These are phyloP conservation scores for Cheilosia vulpina DNA, from an alignment of 2,888 invertebrate species.

Conservation along the genomic window DNA sequence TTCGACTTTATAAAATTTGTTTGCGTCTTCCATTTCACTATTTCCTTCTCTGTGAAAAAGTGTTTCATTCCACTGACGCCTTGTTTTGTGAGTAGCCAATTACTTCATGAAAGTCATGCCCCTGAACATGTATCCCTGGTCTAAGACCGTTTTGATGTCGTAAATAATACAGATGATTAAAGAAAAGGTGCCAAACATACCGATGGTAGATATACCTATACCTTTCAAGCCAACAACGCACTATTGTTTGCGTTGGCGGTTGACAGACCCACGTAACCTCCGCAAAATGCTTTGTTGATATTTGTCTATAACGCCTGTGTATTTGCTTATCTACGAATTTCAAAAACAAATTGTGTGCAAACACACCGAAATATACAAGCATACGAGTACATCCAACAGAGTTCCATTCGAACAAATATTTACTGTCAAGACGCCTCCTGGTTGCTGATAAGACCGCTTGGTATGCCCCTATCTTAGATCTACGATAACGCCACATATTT, in stretches of 20 bases:
- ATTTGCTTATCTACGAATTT: slow-evolving; percentile 22
- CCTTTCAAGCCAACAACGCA: background rate
- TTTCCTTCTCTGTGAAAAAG: background rate
- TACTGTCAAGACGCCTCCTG: slow-evolving; percentile 35
- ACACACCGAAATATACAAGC: slow-evolving; percentile 14
- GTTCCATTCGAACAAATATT: slow-evolving; percentile 14
- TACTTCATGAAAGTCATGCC: too few relatives aligned
- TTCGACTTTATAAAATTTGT: too few relatives aligned
- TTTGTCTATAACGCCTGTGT: slow-evolving; percentile 39
- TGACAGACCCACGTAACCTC: slow-evolving; percentile 37
- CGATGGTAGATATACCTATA: background rate
- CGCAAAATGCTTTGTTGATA: slow-evolving; percentile 16
- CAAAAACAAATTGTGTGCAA: background rate
- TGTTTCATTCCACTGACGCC: too few relatives aligned
- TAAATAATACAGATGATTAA: too few relatives aligned
- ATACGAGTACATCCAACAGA: background rate
- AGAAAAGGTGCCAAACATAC: too few relatives aligned
- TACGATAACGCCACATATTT: background rate
- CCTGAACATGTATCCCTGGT: too few relatives aligned
- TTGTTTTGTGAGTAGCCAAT: too few relatives aligned
- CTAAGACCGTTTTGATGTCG: too few relatives aligned
- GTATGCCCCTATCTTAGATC: background rate
- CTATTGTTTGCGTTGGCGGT: slow-evolving; percentile 27
- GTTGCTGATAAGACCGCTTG: background rate
- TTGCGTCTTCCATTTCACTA: too few relatives aligned